These are phyloP conservation scores for Hypanus sabinus DNA, from an alignment of 2,113 vertebrate species.

Conservation along the genomic window DNA sequence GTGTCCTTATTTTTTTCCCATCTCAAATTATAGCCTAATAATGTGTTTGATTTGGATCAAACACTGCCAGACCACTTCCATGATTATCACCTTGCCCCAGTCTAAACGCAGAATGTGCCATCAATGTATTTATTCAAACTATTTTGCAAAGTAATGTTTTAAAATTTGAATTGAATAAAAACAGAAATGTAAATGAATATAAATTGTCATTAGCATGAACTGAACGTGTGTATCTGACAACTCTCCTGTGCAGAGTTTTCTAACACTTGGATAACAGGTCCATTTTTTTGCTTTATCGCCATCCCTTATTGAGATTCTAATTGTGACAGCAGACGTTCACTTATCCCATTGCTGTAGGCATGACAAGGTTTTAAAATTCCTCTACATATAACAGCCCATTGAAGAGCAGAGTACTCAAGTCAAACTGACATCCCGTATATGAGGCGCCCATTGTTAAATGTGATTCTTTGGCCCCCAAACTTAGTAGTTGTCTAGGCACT, in stretches of 20 bases:
- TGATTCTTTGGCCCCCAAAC: not conserved
- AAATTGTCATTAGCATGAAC: not conserved
- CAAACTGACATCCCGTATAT: no score
- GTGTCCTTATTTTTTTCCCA: not conserved
- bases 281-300: slow-evolving; percentile 1
- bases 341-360: not conserved
- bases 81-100: not conserved
- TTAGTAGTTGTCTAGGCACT: not conserved
- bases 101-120: not conserved
- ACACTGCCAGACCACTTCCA: not conserved
- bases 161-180: no score
- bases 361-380: not conserved
- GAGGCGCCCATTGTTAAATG: not conserved
- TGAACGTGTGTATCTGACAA: not conserved
- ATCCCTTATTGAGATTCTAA: not conserved
- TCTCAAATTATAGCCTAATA: not conserved
- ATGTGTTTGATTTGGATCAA: not conserved
- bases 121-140: not conserved
- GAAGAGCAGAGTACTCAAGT: not conserved
- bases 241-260: not conserved
- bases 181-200: no score
- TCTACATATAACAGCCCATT: not conserved
- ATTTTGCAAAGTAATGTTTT: no score
- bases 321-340: not conserved
- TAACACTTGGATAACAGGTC: not conserved